Evolutionary conservation across 2,113 vertebrate species (phyloP).

Genomic region (Dolichotis patagonum): DNA sequence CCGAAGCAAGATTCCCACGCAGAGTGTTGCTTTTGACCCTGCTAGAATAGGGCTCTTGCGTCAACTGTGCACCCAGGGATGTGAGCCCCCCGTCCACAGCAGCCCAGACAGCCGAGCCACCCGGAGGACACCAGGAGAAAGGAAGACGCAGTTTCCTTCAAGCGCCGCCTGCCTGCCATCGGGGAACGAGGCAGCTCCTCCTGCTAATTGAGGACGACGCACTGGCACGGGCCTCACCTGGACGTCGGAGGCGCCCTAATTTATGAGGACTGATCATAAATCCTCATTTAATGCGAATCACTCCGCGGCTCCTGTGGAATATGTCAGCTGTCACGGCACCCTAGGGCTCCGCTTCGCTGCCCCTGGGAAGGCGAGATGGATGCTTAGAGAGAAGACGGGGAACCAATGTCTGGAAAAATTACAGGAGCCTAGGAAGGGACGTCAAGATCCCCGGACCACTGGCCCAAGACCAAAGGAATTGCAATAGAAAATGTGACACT

Average conservation of each 20-base stretch:
- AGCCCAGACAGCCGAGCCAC: fast-evolving
- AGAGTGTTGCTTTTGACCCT: neutral
- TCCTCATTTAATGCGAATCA: conserved; percentile 72
- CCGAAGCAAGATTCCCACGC: neutral
- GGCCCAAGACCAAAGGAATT: conserved; percentile 46
- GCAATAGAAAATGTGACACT: conserved; percentile 25
- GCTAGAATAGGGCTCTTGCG: fast-evolving
- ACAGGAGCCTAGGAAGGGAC: neutral
- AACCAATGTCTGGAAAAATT: conserved; percentile 55
- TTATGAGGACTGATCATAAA: conserved; percentile 82
- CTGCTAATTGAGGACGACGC: conserved; percentile 67
- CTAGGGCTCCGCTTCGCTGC: neutral
- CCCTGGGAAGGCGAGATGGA: conserved; percentile 53
- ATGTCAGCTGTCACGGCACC: conserved; percentile 66
- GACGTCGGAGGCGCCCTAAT: conserved; percentile 60
- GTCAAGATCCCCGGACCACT: neutral
- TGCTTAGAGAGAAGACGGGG: neutral
- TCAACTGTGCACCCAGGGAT: neutral
- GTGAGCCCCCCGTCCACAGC: fast-evolving
- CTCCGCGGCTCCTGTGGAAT: neutral
- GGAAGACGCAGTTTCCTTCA: neutral
- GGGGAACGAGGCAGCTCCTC: neutral
- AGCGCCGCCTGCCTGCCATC: fast-evolving
- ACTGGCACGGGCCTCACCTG: conserved; percentile 46
- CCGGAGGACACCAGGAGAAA: fast-evolving